Percentiles rank a stretch among this genome's conserved stretches.
These are phyloP conservation scores for Odocoileus virginianus DNA, from an alignment of 2,113 vertebrate genomes.

Conservation along the genomic window DNA sequence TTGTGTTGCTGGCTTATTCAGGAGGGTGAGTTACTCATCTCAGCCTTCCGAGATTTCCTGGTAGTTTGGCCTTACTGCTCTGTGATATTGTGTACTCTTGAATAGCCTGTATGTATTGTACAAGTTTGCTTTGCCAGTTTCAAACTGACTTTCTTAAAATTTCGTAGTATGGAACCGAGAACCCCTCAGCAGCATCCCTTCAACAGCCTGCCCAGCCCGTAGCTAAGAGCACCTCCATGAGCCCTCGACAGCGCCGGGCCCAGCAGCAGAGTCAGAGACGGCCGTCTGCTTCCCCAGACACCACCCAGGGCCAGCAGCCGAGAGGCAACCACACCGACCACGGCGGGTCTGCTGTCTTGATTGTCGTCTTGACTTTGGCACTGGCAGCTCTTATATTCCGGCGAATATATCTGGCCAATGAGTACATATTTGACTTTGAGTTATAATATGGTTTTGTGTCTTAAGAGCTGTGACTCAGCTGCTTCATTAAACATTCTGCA, in stretches of 20 bases:
- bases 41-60: background rate
- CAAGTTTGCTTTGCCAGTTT: background rate
- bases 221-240: slow-evolving; percentile 80
- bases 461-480: slow-evolving; percentile 51
- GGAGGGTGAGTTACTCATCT: background rate
- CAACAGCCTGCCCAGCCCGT: slow-evolving; percentile 59
- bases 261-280: slow-evolving; percentile 86
- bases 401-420: slow-evolving; percentile 93
- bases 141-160: slow-evolving; percentile 44
- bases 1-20: background rate
- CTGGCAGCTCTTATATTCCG: slow-evolving; percentile 95
- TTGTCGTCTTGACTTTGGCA: slow-evolving; percentile 92
- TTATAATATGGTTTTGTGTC: slow-evolving; percentile 82
- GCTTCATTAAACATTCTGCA: slow-evolving; percentile 77
- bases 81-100: background rate
- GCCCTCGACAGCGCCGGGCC: slow-evolving; percentile 90
- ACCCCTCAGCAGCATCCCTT: slow-evolving; percentile 8
- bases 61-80: background rate
- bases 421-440: slow-evolving; percentile 95
- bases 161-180: slow-evolving; percentile 77
- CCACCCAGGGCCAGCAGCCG: slow-evolving; percentile 79
- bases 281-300: slow-evolving; percentile 78
- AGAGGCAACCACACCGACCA: slow-evolving; percentile 83
- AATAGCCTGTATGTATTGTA: background rate
- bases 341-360: slow-evolving; percentile 87